Evolutionary conservation across 2,113 vertebrate genomes (phyloP).

Genomic region (Brevimyrus niger): DNA sequence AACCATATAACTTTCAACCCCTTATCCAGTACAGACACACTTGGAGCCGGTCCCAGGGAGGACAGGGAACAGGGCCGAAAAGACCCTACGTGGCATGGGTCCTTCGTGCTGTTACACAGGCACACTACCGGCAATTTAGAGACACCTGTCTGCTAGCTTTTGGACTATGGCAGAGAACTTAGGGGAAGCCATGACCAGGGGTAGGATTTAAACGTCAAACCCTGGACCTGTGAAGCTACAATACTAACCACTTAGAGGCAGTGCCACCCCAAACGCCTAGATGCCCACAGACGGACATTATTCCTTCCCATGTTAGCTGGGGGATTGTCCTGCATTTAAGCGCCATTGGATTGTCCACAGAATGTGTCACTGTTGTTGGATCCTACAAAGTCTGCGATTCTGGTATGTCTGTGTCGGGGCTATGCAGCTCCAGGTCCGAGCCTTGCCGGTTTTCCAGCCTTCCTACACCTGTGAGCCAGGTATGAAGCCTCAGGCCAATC

Average conservation of each 20-base stretch:
- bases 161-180: neutral
- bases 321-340: neutral
- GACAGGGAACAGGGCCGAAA: neutral
- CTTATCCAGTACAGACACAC: neutral
- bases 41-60: neutral
- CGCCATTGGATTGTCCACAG: neutral
- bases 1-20: neutral
- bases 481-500: too few species aligned
- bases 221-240: neutral
- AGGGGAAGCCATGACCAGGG: neutral
- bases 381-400: neutral
- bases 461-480: too few species aligned
- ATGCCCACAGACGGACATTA: neutral
- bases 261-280: neutral
- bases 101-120: neutral
- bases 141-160: neutral
- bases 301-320: neutral
- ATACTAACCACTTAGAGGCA: neutral
- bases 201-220: neutral
- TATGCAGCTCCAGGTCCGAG: too few species aligned
- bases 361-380: neutral
- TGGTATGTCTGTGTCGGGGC: neutral
- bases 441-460: too few species aligned
- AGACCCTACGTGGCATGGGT: neutral
- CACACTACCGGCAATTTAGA: neutral